phyloP scores from a whole-genome alignment of 2,888 invertebrate species.

The Tineola bisselliella region DNA sequence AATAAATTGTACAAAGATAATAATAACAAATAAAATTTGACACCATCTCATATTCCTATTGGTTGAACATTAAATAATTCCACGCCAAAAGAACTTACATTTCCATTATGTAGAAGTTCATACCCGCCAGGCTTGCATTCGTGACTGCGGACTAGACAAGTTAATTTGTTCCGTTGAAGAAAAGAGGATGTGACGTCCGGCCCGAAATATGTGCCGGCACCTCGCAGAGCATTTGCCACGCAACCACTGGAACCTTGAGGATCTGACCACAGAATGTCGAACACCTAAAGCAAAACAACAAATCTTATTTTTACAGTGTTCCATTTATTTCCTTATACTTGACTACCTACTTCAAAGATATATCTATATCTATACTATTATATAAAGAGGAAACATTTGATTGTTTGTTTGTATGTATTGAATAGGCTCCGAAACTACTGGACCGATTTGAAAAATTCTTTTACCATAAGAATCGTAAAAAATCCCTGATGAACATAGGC shows the following conservation, averaged over 20 bases:
- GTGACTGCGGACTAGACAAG: conserved; percentile 86
- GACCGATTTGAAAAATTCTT: no score
- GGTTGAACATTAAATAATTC: background rate
- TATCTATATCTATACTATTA: no score
- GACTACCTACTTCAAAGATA: no score
- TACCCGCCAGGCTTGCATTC: conserved; percentile 95
- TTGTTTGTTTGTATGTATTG: no score
- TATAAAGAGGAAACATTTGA: no score
- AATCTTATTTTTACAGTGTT: no score
- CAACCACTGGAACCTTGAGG: conserved; percentile 83
- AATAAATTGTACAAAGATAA: no score
- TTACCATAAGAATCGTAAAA: no score
- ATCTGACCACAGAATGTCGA: conserved; percentile 94
- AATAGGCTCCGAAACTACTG: no score
- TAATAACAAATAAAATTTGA: background rate
- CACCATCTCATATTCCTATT: background rate
- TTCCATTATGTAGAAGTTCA: conserved; percentile 84
- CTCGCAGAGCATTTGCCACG: conserved; percentile 83
- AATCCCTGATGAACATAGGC: no score
- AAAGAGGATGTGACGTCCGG: conserved; percentile 86
- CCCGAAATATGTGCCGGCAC: conserved; percentile 94
- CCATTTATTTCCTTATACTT: no score
- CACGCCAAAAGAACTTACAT: conserved; percentile 59
- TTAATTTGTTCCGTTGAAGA: conserved; percentile 78
- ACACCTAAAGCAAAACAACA: conserved; percentile 70